Evolutionary conservation across 2,113 vertebrate species (phyloP), one percentile per base, ranked within the genome.

Genomic region (Lycaon pictus): DNA sequence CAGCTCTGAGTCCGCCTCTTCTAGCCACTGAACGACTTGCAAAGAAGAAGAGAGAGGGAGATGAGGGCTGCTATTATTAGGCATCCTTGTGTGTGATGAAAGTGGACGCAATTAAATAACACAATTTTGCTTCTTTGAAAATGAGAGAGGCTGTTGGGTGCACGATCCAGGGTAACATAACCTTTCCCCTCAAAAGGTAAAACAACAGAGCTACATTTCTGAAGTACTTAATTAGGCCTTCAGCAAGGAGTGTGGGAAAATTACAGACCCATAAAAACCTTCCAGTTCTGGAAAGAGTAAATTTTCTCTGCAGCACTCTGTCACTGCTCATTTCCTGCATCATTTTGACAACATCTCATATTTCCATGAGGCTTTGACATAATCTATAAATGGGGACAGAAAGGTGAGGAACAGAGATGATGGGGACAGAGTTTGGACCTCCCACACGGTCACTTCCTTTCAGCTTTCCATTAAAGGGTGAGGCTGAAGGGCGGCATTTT

Each of bases 181-280:
- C 67, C 74, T 97, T 97, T 98, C 84, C 29, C 96, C 83, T 55
- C 77, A 80, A 88, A 65, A 92, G 97, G 90, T 85, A 97, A 96
- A 85, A 98, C 19, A 25, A 98, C 77, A 83, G 48, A 87, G 96
- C 98, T 85, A 90, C 56, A 94, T 95, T 95, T 87, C 81, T 97
- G 92, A 98, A 95, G 88, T n/a, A 84, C 63, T 98, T 97, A 97
- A 92, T 98, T 96, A 97, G 90, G 91, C 56, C 95, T 98, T 97
- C 96, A 98, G 96, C 90, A 97, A 3, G 11, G 37, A 98, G 13
- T 76, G 60, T 93, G 83, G 97, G 97, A 96, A 90, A 93, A 82
- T 69, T 88, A 97, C 22, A 95, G 79, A 87, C 51, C 81, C 0
- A 0, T 81, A 97, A 97, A 93, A 97, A 35, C 19, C 56, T 65